Percentiles rank a stretch among this genome's conserved stretches.
Conservation (phyloP, 2,113 vertebrate genomes). For the Callionymus lyra region DNA sequence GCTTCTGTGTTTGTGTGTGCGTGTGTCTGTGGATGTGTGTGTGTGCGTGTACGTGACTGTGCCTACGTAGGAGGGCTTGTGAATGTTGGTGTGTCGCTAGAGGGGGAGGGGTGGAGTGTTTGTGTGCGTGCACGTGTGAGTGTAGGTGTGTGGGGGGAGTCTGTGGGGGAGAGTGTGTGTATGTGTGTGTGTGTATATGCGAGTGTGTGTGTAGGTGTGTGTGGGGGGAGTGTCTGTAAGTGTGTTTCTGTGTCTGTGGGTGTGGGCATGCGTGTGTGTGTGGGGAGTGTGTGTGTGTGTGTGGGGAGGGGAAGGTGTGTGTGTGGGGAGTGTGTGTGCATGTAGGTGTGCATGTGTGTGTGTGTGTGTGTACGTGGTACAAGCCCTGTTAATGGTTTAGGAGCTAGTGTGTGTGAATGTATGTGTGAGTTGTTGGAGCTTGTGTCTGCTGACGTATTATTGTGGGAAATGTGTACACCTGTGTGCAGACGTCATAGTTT, state of each 20-base stretch:
- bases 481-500: neutral
- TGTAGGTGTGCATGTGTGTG: constrained; percentile 29
- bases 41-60: constrained; percentile 8
- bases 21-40: constrained; percentile 15
- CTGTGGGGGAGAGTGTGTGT: neutral
- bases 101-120: too few species aligned
- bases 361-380: constrained; percentile 40
- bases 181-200: constrained; percentile 25
- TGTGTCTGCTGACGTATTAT: constrained; percentile 1
- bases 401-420: constrained; percentile 23
- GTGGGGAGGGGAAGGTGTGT: constrained; percentile 1
- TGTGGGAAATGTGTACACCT: constrained; percentile 4
- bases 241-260: constrained; percentile 25
- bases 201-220: constrained; percentile 40
- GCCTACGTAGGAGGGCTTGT: constrained; percentile 14
- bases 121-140: constrained; percentile 11
- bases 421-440: constrained; percentile 44
- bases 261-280: too few species aligned
- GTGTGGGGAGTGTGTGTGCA: constrained; percentile 14
- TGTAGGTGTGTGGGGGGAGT: constrained; percentile 2
- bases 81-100: constrained; percentile 10
- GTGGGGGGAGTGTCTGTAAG: constrained; percentile 35
- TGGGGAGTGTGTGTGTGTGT: constrained; percentile 32
- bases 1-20: constrained; percentile 11
- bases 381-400: constrained; percentile 25